phyloP scores from a whole-genome alignment of 2,113 vertebrate species.

The Sterrhoptilus dennistouni region DNA sequence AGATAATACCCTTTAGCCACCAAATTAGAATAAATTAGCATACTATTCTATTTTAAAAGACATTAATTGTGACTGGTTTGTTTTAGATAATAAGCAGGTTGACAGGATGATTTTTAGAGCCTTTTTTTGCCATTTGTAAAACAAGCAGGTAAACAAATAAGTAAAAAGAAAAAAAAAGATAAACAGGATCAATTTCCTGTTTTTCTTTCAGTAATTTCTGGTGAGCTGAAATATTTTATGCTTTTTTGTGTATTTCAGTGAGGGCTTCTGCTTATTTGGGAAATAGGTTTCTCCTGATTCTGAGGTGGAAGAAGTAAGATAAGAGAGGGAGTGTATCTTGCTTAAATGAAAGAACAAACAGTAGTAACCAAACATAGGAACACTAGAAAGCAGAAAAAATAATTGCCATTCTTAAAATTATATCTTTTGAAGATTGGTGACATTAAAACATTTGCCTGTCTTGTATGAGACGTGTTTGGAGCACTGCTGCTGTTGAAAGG shows the following conservation, averaged over 20 bases:
- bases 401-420: background rate
- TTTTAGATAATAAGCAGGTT: conserved; percentile 32
- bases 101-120: conserved; percentile 27
- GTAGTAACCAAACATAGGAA: background rate
- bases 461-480: background rate
- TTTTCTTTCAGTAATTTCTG: conserved; percentile 45
- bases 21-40: background rate
- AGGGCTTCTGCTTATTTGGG: background rate
- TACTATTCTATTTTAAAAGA: background rate
- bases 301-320: background rate
- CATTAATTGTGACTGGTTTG: conserved; percentile 17
- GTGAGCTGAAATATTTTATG: background rate
- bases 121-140: conserved; percentile 19
- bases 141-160: conserved; percentile 11
- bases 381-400: background rate
- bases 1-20: background rate
- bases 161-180: background rate
- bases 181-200: background rate
- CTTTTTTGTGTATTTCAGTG: background rate
- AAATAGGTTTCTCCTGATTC: background rate
- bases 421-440: background rate
- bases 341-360: background rate
- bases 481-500: background rate
- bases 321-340: background rate
- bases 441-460: background rate